A percentile compares a stretch with the other conserved stretches of the same genome.
Conservation (phyloP, 2,113 vertebrate genomes). For the Trematocara zebra region DNA sequence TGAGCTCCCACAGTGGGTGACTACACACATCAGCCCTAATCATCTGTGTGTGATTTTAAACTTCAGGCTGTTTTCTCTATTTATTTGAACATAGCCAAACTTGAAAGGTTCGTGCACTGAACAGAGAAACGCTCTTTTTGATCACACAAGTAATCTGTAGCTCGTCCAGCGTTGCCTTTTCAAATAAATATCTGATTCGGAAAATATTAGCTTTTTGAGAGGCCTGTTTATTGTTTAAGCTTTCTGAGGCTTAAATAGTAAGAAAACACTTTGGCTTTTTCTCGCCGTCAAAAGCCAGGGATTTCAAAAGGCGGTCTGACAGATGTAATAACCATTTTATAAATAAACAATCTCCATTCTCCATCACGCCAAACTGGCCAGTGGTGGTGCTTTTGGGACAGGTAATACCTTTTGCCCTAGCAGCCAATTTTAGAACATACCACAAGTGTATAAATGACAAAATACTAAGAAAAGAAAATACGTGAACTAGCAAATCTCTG, state of each 20-base stretch:
- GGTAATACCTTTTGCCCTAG: slow-evolving; percentile 55
- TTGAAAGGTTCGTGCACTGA: slow-evolving; percentile 77
- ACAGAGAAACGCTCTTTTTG: slow-evolving; percentile 77
- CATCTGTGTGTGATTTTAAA: slow-evolving; percentile 92
- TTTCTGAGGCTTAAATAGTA: slow-evolving; percentile 40
- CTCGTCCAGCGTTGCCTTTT: slow-evolving; percentile 70
- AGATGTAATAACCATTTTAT: slow-evolving; percentile 51
- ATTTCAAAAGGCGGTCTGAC: slow-evolving; percentile 55
- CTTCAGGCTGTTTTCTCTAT: slow-evolving; percentile 83
- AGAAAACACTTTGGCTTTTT: slow-evolving; percentile 48
- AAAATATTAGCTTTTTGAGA: slow-evolving; percentile 70
- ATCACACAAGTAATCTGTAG: slow-evolving; percentile 84
- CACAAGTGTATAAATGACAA: slow-evolving; percentile 34
- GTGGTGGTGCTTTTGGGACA: slow-evolving; percentile 32
- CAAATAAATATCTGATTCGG: slow-evolving; percentile 70
- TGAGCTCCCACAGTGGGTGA: slow-evolving; percentile 79
- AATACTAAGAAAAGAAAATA: slow-evolving; percentile 6
- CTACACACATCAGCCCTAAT: slow-evolving; percentile 79
- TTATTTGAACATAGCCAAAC: slow-evolving; percentile 85
- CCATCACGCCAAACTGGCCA: background rate
- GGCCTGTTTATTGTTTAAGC: slow-evolving; percentile 65
- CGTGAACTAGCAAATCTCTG: background rate
- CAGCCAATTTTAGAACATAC: slow-evolving; percentile 38
- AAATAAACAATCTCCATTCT: slow-evolving; percentile 61
- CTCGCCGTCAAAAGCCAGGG: slow-evolving; percentile 29